Conservation (phyloP, 1,140 invertebrate genomes). For the Scaptomyza graminum region DNA sequence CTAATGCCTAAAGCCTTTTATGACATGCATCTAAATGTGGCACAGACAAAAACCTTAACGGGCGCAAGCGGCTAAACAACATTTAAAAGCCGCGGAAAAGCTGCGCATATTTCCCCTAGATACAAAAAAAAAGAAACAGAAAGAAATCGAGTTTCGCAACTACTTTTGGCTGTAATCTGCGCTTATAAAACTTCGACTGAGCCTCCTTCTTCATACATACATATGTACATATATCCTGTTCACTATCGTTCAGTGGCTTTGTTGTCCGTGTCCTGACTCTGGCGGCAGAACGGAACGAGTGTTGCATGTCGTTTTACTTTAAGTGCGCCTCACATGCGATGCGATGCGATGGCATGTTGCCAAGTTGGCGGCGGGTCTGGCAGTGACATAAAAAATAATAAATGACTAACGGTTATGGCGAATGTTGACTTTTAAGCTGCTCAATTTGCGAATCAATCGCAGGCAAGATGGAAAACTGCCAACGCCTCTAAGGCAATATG, state of each 20-base stretch:
- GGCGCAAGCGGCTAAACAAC: constrained; percentile 3
- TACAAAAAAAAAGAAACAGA: background rate
- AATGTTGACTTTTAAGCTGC: constrained; percentile 4
- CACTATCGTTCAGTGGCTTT: no score
- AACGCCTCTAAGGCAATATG: background rate
- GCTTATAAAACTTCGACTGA: constrained; percentile 31
- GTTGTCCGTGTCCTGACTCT: background rate
- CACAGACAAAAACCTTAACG: background rate
- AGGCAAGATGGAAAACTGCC: background rate
- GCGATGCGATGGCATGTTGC: constrained; percentile 6
- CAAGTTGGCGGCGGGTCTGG: constrained; percentile 1
- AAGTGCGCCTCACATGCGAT: constrained; percentile 5
- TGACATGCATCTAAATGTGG: background rate
- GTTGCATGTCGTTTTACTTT: constrained; percentile 22
- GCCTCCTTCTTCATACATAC: background rate
- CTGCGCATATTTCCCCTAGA: background rate
- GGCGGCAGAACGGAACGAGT: constrained; percentile 1
- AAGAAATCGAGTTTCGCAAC: constrained; percentile 7
- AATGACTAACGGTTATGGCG: constrained; percentile 9
- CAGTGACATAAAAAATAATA: background rate
- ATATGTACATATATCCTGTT: no score
- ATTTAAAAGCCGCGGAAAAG: constrained; percentile 4
- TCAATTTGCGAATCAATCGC: constrained; percentile 11
- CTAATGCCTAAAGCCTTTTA: no score
- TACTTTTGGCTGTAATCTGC: constrained; percentile 41